Conservation (phyloP, 2,888 invertebrate genomes). For the Heteromurus nitidus region DNA sequence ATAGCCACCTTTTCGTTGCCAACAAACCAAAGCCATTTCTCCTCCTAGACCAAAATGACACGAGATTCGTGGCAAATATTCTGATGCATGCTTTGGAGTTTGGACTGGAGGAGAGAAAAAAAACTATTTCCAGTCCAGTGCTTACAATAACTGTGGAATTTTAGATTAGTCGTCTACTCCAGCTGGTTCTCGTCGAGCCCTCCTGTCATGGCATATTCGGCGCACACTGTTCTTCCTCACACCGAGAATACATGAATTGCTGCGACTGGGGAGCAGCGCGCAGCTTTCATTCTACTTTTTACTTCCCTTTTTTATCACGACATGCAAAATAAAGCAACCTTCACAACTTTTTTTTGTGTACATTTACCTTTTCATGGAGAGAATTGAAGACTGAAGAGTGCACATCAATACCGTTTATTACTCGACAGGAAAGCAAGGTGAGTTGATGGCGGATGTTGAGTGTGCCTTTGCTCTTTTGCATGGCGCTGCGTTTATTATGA, state of each 20-base stretch:
- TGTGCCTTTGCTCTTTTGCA: not conserved
- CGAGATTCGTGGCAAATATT: not conserved
- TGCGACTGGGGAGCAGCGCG: no score
- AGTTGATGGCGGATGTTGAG: constrained; percentile 7
- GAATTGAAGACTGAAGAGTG: not conserved
- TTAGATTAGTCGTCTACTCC: not conserved
- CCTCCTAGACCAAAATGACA: no score
- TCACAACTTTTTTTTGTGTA: constrained; percentile 32
- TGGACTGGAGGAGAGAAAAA: not conserved
- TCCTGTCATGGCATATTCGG: no score
- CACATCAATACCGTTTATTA: not conserved
- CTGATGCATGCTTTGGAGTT: no score
- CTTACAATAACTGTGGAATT: not conserved
- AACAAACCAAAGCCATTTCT: not conserved
- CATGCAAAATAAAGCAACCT: constrained; percentile 44
- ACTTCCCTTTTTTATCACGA: constrained; percentile 17
- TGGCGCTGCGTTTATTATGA: constrained; percentile 15
- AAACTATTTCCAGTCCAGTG: not conserved
- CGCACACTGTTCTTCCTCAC: no score
- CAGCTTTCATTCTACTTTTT: constrained; percentile 8
- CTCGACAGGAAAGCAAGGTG: constrained; percentile 33
- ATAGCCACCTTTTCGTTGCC: not conserved
- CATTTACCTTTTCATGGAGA: constrained; percentile 29
- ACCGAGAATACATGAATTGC: not conserved
- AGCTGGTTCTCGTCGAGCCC: not conserved